Base-by-base conservation (phyloP, 2,113 vertebrate species). In the Synchiropus splendidus region DNA sequence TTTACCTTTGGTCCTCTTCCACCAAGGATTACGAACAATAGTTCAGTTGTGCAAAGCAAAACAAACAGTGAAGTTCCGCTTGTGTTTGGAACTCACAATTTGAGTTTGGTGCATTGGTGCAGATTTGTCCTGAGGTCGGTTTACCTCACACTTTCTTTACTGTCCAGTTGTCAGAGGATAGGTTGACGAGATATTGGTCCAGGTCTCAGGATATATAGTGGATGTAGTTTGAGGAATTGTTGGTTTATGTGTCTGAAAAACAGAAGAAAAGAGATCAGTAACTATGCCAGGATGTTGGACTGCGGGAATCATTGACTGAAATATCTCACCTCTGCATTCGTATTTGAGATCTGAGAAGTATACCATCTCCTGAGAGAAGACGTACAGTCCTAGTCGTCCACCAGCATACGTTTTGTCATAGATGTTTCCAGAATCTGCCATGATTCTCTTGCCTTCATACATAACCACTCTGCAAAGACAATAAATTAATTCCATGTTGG, bases 341-440 rank as follows among this genome's bases (percentile, higher is more conserved):
- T 99, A 99, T 89, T 97, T 98, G 74, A 99, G 88, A 70, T 97
- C 94, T 8, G 95, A 99, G 83, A 99, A 99, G 87, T 97, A 98
- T 60, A 93, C 92, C 94, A 97, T 95, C 88, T 98, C 95, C 83
- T 99, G 94, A 58, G 95, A 99, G 84, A 99, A 98, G 70, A 98
- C 92, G 37, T 97, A 99, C 54, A 99, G 61, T 48, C 95, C 95
- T 70, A 99, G 83, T 46, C 95, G 86, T 42, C 95, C 95, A 31
- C 95, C 95, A 39, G 94, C 89, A 2, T 95, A 98, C 2, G 94
- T 99, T 76, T 92, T 96, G 72, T 99, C 95, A 0, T 88, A 89
- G 80, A 99, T 90, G 58, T 89, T 88, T 76, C 95, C 94, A 10
- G 95, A 95, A 82, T 99, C 93, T 1, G 94, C 94, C 94, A 99